Base-by-base conservation (phyloP, 2,888 invertebrate species). In the Poecilus cupreus region DNA sequence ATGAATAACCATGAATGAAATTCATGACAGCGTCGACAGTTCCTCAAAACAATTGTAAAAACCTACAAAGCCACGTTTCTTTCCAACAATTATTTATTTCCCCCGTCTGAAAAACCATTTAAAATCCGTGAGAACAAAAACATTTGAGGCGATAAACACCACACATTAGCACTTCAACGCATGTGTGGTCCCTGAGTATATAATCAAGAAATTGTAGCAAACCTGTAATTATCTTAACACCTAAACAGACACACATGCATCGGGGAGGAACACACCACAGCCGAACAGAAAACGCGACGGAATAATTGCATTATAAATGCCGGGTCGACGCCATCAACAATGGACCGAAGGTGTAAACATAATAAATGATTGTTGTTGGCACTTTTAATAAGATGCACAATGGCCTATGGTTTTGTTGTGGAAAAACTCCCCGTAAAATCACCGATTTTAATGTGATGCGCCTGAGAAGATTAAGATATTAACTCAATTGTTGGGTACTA, bases 151-250 rank as follows among this genome's bases (percentile, higher is more conserved):
- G 60, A 60, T 60, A 60, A 60, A 60, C 60, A 60, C 39, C 57
- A 37, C 37, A 54, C 76, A 76, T 76, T 76, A 76, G 64, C 60
- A 60, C 79, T 60, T 64, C 78, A 78, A 79, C 79, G 70, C 79
- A 79, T 79, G 79, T 76, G 76, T 68, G 68, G 68, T 79, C 68
- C 13, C 43, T 18, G 68, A 49, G 49, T 49, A 49, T 70, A 68
- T 70, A 46, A 79, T 70, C 70, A 68, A 79, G 79, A 51, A 79
- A 68, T 51, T 79, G 49, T 68, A 68, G 70, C 79, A 68, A 79
- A 79, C 79, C 79, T 68, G 51, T 68, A 68, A 79, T 79, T 79
- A 79, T 79, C 79, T 79, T 79, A 79, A 79, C 79, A 79, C 79
- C 79, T 79, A 32, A 76, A 79, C 51, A 72, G 39, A 46, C 46